A percentile compares a stretch with the other conserved stretches of the same genome.
Evolutionary conservation across 1,140 invertebrate species (phyloP).

Genomic region (Magallana ariakensis): DNA sequence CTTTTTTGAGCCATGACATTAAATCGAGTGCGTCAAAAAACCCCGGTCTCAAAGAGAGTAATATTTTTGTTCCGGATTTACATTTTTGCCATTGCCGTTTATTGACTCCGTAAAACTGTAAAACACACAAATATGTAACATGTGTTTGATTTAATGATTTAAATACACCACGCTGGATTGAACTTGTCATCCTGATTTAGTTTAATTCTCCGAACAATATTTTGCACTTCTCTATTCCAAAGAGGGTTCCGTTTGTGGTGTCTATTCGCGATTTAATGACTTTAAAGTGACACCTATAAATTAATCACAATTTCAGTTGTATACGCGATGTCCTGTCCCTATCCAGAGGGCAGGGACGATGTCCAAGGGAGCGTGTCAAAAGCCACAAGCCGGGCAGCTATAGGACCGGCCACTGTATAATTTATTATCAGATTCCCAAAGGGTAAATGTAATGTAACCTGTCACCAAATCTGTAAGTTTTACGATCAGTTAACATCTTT

Average conservation of each 20-base stretch:
- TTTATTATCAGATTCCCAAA: slow-evolving; percentile 11
- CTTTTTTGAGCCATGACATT: too few relatives aligned
- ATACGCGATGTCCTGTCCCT: background rate
- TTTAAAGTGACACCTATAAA: slow-evolving; percentile 13
- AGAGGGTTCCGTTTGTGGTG: background rate
- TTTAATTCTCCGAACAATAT: too few relatives aligned
- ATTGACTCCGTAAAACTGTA: too few relatives aligned
- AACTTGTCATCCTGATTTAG: too few relatives aligned
- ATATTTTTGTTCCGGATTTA: too few relatives aligned
- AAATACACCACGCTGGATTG: too few relatives aligned
- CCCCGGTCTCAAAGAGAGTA: too few relatives aligned
- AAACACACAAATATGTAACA: too few relatives aligned
- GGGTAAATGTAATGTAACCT: slow-evolving; percentile 13
- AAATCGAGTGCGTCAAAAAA: too few relatives aligned
- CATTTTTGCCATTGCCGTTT: too few relatives aligned
- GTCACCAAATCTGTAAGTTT: slow-evolving; percentile 28
- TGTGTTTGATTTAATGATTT: too few relatives aligned
- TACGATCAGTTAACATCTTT: background rate
- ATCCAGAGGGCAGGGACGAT: background rate
- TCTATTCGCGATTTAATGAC: background rate
- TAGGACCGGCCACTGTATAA: background rate
- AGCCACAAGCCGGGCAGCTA: background rate
- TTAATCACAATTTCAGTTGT: background rate
- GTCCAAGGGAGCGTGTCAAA: background rate
- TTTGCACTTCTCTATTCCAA: background rate